These are phyloP conservation scores for Rhopalosiphum nymphaeae DNA, from an alignment of 2,888 invertebrate genomes.

Conservation along the genomic window DNA sequence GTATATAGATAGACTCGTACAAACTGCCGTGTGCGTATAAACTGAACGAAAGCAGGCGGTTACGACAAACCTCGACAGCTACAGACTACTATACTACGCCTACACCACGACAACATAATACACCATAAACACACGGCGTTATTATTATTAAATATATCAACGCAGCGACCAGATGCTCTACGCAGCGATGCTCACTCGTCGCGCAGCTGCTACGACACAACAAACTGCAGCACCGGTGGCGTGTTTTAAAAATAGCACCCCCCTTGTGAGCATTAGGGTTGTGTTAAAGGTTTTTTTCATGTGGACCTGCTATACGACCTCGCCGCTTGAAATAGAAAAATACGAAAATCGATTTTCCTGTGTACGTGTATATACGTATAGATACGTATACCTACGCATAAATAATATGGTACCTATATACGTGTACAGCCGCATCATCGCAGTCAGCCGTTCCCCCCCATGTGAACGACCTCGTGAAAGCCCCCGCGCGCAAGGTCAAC, in stretches of 20 bases:
- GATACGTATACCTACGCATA: neutral
- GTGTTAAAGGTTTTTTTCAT: neutral
- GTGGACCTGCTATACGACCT: neutral
- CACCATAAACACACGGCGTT: slow-evolving; percentile 3
- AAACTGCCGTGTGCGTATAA: neutral
- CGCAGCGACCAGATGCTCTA: slow-evolving; percentile 47
- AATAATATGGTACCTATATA: neutral
- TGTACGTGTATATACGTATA: neutral
- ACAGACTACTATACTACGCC: slow-evolving; percentile 8
- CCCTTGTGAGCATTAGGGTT: neutral
- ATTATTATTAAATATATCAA: neutral
- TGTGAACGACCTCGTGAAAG: slow-evolving; percentile 65
- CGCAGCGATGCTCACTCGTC: slow-evolving; percentile 2
- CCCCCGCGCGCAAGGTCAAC: slow-evolving; percentile 60
- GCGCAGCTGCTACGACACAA: slow-evolving; percentile 46
- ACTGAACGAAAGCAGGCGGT: neutral
- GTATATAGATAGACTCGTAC: neutral
- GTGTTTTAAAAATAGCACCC: slow-evolving; percentile 51
- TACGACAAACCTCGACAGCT: slow-evolving; percentile 23
- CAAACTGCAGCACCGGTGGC: slow-evolving; percentile 44
- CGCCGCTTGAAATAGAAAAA: slow-evolving; percentile 21
- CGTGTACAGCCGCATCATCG: neutral
- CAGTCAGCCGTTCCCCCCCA: neutral
- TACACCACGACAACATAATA: slow-evolving; percentile 11
- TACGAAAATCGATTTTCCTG: slow-evolving; percentile 38